Evolutionary conservation across 2,888 invertebrate genomes (phyloP), one percentile per base, ranked within the genome.

Genomic region (Branchipolynoe longqiensis): DNA sequence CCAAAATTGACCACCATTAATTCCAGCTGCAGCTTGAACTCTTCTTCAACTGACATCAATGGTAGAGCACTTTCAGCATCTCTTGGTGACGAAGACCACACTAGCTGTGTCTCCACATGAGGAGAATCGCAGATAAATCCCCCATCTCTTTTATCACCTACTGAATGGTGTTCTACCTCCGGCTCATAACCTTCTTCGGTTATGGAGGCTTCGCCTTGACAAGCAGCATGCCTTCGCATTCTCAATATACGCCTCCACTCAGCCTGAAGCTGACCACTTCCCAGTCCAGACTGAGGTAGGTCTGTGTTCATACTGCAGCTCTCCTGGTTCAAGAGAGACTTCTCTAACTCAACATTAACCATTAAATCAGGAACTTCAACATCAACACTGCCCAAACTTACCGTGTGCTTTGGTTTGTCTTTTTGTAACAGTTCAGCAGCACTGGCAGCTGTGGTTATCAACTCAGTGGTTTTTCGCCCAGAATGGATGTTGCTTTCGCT

Each of bases 1-100:
- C 78, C 78, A 48, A 78, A 78, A 25, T 78, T 78, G 28, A 48
- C 78, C 22, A 78, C 78, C 78, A 78, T 78, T 1, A 48, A 41
- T 25, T 78, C 78, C 28, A 78, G 31, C 48, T 78, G 78, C 18
- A 78, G 78, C 28, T 78, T 78, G 48, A 78, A 78, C 31, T 78
- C 78, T 3, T 78, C 78, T 31, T 78, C 78, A 25, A 78, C 48
- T 14, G 78, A 54, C 78, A 78, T 78, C 18, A 78, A 54, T 4
- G 41, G 78, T 18, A 78, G 28, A 48, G 41, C 78, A 48, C 25
- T 4, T 12, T 25, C 28, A 3, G 41, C 78, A 3, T 41, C 28
- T 28, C 31, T 41, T 6, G 25, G n/a, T n/a, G 40, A 18, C 3
- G 73, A 73, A 14, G 48, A 28, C 78, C 78, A 78, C 25, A 78